Base-by-base conservation (phyloP, 2,888 invertebrate genomes). In the Euzophera pinguis region DNA sequence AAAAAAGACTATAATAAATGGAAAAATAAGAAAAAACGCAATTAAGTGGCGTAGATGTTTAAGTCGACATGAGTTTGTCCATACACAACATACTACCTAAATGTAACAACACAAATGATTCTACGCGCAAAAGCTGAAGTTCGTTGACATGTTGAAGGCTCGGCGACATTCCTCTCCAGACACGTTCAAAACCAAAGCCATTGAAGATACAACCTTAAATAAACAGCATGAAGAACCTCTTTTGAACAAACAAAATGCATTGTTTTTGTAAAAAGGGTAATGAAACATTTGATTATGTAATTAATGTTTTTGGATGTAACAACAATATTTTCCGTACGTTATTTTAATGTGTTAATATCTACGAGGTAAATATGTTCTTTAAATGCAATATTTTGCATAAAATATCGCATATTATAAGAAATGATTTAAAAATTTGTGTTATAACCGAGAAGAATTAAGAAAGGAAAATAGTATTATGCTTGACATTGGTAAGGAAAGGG, bases 91-190 rank as follows among this genome's bases (percentile, higher is more conserved):
- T 38, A 29, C 12, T 14, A 39, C 17, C 34, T 38, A 16, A 48
- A 48, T 48, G n/a, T 32, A 47, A 7, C 29, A 35, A 10, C 14
- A 34, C 37, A n/a, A 37, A 48, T 13, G 37, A 48, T 48, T 9
- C 48, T 48, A 48, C 48, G 48, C 48, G 35, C 35, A 48, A 48
- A 48, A 38, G 37, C 13, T 39, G 7, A n/a, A 39, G 49, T 38
- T 50, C 49, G 49, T 39, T 32, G 39, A 50, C 49, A 22, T 22
- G 22, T 39, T 16, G 29, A 27, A 38, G 49, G 49, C 32, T 27
- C 39, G 49, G 39, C 45, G 32, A 32, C 32, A 45, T 45, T 32
- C 32, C 4, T 13, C 32, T 45, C 45, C 45, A 45, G 29, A 45
- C 32, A 42, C 42, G 27, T n/a, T 7, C 32, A 13, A 7, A 32